A percentile compares a stretch with the other conserved stretches of the same genome.
Evolutionary conservation across 2,797 vertebrate species (phyloP).

Genomic region (Aratinga solstitialis): DNA sequence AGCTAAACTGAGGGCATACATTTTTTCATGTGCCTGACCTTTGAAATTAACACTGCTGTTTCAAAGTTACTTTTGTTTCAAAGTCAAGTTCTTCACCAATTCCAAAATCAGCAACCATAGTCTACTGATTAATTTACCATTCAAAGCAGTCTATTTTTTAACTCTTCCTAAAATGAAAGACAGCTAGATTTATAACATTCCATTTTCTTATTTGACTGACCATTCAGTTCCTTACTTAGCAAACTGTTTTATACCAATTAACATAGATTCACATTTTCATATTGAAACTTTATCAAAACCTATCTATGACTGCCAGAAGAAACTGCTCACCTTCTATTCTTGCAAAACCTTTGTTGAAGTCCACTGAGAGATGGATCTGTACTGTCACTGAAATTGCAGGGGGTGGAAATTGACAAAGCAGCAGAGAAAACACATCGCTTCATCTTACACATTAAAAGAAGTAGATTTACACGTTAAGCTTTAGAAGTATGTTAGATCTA

Average conservation of each 20-base stretch:
- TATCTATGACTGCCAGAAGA: background rate
- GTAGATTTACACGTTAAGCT: fast-evolving
- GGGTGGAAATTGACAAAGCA: background rate
- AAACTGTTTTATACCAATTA: background rate
- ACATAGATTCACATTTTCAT: background rate
- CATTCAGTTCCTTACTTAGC: background rate
- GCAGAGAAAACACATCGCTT: background rate
- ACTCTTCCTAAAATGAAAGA: background rate
- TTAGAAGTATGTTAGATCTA: background rate
- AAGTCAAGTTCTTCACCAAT: background rate
- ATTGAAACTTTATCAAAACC: background rate
- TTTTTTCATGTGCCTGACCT: background rate
- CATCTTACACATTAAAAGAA: background rate
- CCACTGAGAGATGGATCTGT: background rate
- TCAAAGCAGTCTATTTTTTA: background rate
- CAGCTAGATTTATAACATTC: background rate
- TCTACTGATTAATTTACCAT: background rate
- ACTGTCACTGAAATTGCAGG: background rate
- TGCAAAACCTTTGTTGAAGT: background rate
- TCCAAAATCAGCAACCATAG: background rate
- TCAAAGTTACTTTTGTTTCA: background rate
- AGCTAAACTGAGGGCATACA: background rate
- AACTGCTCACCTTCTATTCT: background rate
- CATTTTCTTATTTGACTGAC: background rate
- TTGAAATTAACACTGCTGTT: background rate